These are phyloP conservation scores for Ethmia dodecea DNA, from an alignment of 2,888 invertebrate species.

Conservation along the genomic window DNA sequence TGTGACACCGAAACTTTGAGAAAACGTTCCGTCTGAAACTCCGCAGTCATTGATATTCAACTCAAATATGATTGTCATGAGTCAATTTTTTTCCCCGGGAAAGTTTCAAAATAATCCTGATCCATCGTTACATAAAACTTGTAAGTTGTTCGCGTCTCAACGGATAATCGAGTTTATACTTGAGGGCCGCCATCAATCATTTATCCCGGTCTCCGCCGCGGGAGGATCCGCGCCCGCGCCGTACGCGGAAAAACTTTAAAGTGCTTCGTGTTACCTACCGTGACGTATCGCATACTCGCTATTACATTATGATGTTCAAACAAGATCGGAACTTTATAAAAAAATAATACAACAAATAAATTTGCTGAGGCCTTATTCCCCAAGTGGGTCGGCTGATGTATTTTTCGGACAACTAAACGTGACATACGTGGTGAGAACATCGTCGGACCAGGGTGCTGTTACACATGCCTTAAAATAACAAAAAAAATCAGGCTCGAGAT, in stretches of 20 bases:
- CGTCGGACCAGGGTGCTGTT: no score
- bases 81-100: constrained; percentile 60
- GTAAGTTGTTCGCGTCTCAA: constrained; percentile 76
- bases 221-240: constrained; percentile 28
- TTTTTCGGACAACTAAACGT: no score
- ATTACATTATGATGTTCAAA: constrained; percentile 6
- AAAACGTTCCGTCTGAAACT: no score
- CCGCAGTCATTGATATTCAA: constrained; percentile 58
- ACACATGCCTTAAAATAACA: no score
- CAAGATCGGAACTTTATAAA: constrained; percentile 1
- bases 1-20: no score
- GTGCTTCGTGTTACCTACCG: constrained; percentile 50
- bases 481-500: no score
- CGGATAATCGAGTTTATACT: constrained; percentile 78
- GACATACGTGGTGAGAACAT: no score
- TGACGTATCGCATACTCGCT: constrained; percentile 44
- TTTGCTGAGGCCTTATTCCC: no score
- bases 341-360: no score
- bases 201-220: constrained; percentile 58
- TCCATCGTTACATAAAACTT: constrained; percentile 77
- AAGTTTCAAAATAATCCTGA: constrained; percentile 72
- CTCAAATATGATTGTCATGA: constrained; percentile 71
- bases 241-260: constrained; percentile 71
- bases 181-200: constrained; percentile 75
- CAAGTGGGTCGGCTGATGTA: no score